phyloP scores from a whole-genome alignment of 2,797 vertebrate species.

The Peromyscus eremicus region DNA sequence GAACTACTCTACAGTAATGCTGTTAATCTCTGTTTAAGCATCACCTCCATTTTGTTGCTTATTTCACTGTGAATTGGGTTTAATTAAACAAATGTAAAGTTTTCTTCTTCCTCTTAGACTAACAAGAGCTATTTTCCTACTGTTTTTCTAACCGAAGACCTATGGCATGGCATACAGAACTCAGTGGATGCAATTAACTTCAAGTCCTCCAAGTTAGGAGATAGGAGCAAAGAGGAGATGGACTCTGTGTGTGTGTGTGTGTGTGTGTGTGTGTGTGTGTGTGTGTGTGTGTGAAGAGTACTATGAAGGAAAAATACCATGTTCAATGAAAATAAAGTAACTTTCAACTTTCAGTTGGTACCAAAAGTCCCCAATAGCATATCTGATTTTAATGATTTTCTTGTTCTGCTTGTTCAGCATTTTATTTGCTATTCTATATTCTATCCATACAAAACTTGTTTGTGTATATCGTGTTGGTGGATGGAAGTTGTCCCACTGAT shows the following conservation, averaged over 20 bases:
- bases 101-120: neutral
- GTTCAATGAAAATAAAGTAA: neutral
- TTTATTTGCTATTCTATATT: conserved; percentile 36
- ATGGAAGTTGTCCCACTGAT: neutral
- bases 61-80: neutral
- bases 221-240: neutral
- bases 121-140: conserved; percentile 16
- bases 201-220: neutral
- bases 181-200: conserved; percentile 38
- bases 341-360: neutral
- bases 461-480: neutral
- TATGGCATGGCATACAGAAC: neutral
- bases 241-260: neutral
- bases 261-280: no score
- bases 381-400: neutral
- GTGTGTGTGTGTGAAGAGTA: neutral
- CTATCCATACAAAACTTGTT: neutral
- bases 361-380: neutral
- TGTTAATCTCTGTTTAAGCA: neutral
- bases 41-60: neutral
- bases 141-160: neutral
- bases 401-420: neutral
- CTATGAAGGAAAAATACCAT: neutral
- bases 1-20: neutral
- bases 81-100: neutral